These are phyloP conservation scores for Villa cingulata DNA, from an alignment of 2,888 invertebrate genomes.

Conservation along the genomic window DNA sequence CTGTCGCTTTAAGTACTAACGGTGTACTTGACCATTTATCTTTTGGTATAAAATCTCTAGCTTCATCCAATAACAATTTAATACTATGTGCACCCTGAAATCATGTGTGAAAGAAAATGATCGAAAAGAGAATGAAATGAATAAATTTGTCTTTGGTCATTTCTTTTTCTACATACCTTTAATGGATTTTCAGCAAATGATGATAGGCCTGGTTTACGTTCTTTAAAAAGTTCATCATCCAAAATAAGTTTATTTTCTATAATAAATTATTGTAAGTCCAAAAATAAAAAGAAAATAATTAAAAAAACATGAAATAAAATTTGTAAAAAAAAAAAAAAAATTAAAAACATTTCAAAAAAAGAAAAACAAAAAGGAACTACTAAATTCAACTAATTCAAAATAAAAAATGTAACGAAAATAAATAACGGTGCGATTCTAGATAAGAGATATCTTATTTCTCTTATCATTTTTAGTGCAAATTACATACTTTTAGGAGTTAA, in stretches of 20 bases:
- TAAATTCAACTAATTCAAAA: no score
- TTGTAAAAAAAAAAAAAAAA: no score
- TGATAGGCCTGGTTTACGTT: constrained; percentile 83
- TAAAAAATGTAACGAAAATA: no score
- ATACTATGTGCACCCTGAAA: constrained; percentile 60
- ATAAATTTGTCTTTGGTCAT: neutral
- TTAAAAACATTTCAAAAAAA: neutral
- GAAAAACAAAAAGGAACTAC: no score
- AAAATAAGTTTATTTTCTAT: constrained; percentile 57
- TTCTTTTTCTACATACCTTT: constrained; percentile 39
- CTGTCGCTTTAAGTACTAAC: constrained; percentile 81
- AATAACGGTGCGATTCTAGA: no score
- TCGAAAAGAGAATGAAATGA: neutral
- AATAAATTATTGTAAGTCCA: no score
- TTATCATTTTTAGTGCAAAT: no score
- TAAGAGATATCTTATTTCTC: no score
- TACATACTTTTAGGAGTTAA: no score
- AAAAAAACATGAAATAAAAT: no score
- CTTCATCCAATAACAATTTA: constrained; percentile 55
- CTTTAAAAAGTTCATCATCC: constrained; percentile 67
- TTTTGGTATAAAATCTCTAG: constrained; percentile 63
- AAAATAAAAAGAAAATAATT: neutral
- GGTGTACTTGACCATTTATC: constrained; percentile 64
- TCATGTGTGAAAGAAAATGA: neutral
- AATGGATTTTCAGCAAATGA: constrained; percentile 68